Evolutionary conservation across 1,140 invertebrate species (phyloP), one percentile per base, ranked within the genome.

Genomic region (Temnothorax nylanderi): DNA sequence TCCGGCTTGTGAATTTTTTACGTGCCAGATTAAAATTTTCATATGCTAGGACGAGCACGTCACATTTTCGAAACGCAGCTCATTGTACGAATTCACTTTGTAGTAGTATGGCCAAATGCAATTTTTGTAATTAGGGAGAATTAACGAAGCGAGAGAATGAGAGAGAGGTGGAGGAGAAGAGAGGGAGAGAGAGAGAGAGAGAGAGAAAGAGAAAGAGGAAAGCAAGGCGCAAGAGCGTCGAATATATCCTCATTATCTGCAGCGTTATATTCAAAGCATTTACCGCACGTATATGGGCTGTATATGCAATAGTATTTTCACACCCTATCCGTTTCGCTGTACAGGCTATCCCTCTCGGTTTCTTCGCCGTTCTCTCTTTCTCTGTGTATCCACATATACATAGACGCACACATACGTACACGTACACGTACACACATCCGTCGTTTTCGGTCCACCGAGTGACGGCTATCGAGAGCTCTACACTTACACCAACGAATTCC

Each of bases 201-300:
- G 16, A 56, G 72, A 21, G 6, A 58, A 6, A 75, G 13, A 75
- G n/a, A 56, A 18, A 75, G n/a, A 56, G 32, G 56, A 3, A 62
- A 41, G 41, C 32, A 71, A 65, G 44, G 34, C 58, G 72, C 47
- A 77, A 74, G 26, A 26, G 58, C 74, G 82, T 78, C 74, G 74
- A 85, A 85, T 85, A 78, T 62, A 78, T 85, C 47, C 82, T 85
- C 82, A 85, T 85, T 85, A 85, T 85, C 58, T 47, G 11, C 82
- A 58, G 82, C 47, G 62, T 85, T 85, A 78, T 65, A 85, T 77
- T 85, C 62, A 76, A 78, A 85, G 82, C 72, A 75, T 76, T 76
- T 54, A 54, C 41, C 81, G 56, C 41, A 56, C 56, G 56, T 26
- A 41, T 71, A 10, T 54, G 4, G 26, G 13, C 56, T 54, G 16